Conservation (phyloP, 1,140 invertebrate species). For the Nebria ingens region DNA sequence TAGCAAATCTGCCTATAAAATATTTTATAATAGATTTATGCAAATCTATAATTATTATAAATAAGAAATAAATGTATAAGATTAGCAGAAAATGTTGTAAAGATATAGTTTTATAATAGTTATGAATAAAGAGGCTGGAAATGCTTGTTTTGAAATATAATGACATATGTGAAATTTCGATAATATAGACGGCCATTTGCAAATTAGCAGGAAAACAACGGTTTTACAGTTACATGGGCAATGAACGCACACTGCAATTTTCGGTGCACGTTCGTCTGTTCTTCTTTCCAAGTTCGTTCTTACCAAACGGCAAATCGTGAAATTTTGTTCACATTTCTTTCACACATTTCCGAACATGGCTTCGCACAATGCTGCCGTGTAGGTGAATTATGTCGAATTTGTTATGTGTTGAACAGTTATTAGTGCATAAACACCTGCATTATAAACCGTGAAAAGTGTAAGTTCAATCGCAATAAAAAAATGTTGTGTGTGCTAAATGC, state of each 20-base stretch:
- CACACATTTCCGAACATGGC: background rate
- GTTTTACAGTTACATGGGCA: background rate
- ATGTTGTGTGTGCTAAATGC: conserved; percentile 2
- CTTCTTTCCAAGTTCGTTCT: conserved; percentile 6
- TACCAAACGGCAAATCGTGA: background rate
- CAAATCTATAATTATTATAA: too few relatives aligned
- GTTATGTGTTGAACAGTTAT: background rate
- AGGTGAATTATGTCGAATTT: background rate
- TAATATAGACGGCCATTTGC: too few relatives aligned
- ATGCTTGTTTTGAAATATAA: too few relatives aligned
- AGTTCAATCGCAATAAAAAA: background rate
- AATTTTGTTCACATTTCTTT: background rate
- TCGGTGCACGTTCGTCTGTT: background rate
- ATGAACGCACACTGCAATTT: conserved; percentile 8
- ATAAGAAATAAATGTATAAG: too few relatives aligned
- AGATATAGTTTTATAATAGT: too few relatives aligned
- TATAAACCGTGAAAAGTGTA: background rate
- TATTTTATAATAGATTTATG: too few relatives aligned
- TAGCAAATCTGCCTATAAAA: too few relatives aligned
- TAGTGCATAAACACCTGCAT: background rate
- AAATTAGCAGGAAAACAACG: background rate
- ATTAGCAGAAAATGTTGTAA: too few relatives aligned
- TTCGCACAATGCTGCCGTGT: conserved; percentile 2
- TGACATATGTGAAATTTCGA: too few relatives aligned
- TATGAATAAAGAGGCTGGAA: too few relatives aligned